Evolutionary conservation across 2,888 invertebrate species (phyloP), one percentile per base, ranked within the genome.

Genomic region (Limenitis camilla): DNA sequence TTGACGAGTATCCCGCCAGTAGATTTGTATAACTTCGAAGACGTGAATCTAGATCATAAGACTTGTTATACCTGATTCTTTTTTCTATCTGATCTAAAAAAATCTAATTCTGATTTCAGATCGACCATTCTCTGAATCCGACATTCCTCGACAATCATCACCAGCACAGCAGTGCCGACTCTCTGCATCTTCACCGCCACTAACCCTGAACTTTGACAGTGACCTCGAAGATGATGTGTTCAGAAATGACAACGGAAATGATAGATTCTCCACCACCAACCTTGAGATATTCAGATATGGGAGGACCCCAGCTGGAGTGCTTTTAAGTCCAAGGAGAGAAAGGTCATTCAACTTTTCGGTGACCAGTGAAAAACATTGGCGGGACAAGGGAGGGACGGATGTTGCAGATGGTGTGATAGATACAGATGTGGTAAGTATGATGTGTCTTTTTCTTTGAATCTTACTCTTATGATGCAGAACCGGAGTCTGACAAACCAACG

Each of bases 181-280:
- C 35, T 86, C 86, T 5, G 85, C 86, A 0, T 80, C 83, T 1
- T 80, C 81, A 0, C 83, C 85, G 0, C 84, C 84, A 0, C 70
- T 81, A 2, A 71, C 81, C 5, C 62, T 85, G 8, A 78, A 74
- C 61, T 69, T 84, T 58, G 84, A 86, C 62, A 70, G 78, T 3
- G 85, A 86, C 40, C 61, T 84, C 1, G 87, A 87, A n/a, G 87
- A 87, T 52, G 87, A 87, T 55, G 87, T 86, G n/a, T 86, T 87
- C 69, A 74, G 85, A 44, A 69, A 72, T 2, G 81, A 81, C 52
- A 74, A 74, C 39, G 76, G 73, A 1, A 86, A 82, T 60, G 86
- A 86, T 49, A 72, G 78, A 1, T 86, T 86, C 60, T 77, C 86
- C 0, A 82, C 82, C 1, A 64, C 65, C 5, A 83, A 81, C 52